These are phyloP conservation scores for Spatulosminthurus flaviceps DNA, from an alignment of 2,888 invertebrate species.

Conservation along the genomic window DNA sequence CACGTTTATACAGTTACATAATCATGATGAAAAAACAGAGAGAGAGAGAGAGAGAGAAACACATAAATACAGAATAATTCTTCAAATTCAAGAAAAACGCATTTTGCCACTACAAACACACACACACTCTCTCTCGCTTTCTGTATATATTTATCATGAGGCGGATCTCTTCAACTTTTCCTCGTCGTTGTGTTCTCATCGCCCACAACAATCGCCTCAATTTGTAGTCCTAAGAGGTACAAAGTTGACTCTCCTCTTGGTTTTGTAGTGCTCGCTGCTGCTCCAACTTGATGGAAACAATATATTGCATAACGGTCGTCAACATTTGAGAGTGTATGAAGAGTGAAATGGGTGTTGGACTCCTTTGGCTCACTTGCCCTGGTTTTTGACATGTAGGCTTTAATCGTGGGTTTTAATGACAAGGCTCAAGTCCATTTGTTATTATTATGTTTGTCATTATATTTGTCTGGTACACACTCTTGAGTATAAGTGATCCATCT, in stretches of 20 bases:
- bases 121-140: too few species aligned
- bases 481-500: neutral
- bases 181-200: slow-evolving; percentile 28
- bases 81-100: neutral
- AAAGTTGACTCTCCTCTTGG: slow-evolving; percentile 19
- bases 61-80: neutral
- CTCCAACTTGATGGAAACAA: slow-evolving; percentile 32
- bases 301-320: slow-evolving; percentile 47
- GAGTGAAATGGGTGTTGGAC: slow-evolving; percentile 47
- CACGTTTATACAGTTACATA: too few species aligned
- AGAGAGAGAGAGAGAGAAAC: neutral
- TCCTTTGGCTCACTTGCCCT: slow-evolving; percentile 41
- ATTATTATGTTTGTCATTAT: slow-evolving; percentile 1
- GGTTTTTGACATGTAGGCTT: slow-evolving; percentile 51
- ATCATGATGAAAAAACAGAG: neutral
- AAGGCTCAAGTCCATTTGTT: slow-evolving; percentile 24
- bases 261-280: neutral
- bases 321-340: slow-evolving; percentile 12
- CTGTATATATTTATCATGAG: slow-evolving; percentile 34
- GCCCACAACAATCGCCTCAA: slow-evolving; percentile 33
- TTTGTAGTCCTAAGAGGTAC: slow-evolving; percentile 8
- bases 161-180: slow-evolving; percentile 44
- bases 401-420: slow-evolving; percentile 48
- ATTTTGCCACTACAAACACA: neutral
- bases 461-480: neutral